Base-by-base conservation (phyloP, 2,888 invertebrate species). In the Phengaris arion region DNA sequence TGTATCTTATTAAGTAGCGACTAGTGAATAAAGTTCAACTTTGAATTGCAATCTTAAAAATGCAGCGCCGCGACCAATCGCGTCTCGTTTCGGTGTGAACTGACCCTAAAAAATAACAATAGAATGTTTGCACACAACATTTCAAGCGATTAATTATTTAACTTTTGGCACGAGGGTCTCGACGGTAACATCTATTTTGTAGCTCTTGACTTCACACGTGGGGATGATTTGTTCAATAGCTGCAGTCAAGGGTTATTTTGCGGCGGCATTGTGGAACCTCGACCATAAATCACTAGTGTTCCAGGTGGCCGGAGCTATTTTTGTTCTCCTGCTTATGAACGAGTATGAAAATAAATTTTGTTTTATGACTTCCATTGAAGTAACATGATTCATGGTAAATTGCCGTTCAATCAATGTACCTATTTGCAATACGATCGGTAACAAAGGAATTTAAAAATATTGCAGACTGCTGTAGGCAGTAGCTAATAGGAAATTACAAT, bases 221-320 rank as follows among this genome's bases (percentile, higher is more conserved):
- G 80, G 84, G 81, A 86, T 84, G 86, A 89, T 87, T 88, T 87
- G 87, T 86, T 85, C 84, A 81, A 82, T 86, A 86, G 85, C 86
- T 87, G 86, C 85, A 88, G 87, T 89, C 84, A 90, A 92, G 91
- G 89, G 92, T 91, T 92, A 89, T 89, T 85, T 89, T 90, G 92
- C 92, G 80, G 87, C 92, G 80, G 87, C 85, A 89, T 90, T 91
- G 89, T 90, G 78, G 81, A 83, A 81, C 82, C 84, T 84, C 82
- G 85, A 83, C 83, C 86, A 89, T 92, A 92, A 92, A 92, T 92
- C 87, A 91, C 69, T 48, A 85, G 84, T 87, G 85, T 85, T 85
- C 93, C 92, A 92, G 92, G 92, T 93, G 93, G 92, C 85, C 88
- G 85, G 77, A 82, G 83, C 85, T 92, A 92, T 92, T 91, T 92